Evolutionary conservation across 2,888 invertebrate genomes (phyloP).

Genomic region (Drepanosiphum platanoidis): DNA sequence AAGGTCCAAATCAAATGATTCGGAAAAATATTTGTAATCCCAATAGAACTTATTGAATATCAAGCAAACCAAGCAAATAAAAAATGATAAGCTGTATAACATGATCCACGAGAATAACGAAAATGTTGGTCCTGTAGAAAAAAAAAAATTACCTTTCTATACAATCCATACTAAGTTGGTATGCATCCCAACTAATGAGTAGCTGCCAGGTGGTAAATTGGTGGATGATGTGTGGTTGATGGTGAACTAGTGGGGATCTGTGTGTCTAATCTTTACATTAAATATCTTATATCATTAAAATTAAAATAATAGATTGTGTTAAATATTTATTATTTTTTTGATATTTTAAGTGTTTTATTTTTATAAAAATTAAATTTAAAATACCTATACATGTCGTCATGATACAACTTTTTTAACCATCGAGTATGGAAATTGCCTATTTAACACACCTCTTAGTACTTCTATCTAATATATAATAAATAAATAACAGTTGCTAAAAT

Average conservation of each 20-base stretch:
- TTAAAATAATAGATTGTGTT: too few relatives aligned
- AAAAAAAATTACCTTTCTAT: neutral
- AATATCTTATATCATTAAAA: too few relatives aligned
- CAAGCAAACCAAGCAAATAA: conserved; percentile 1
- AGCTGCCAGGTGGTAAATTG: too few relatives aligned
- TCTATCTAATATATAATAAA: neutral
- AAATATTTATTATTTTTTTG: too few relatives aligned
- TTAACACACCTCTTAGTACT: neutral
- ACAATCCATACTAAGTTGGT: too few relatives aligned
- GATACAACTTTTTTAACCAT: neutral
- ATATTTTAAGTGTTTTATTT: too few relatives aligned
- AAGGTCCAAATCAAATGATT: neutral
- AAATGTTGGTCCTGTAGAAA: conserved; percentile 22
- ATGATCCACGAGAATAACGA: conserved; percentile 2
- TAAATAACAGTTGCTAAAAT: neutral
- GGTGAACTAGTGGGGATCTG: too few relatives aligned
- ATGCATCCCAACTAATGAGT: too few relatives aligned
- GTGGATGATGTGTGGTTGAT: too few relatives aligned
- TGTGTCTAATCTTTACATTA: too few relatives aligned
- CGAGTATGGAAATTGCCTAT: neutral
- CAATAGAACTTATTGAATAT: conserved; percentile 7
- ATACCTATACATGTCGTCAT: too few relatives aligned
- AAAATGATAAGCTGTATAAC: conserved; percentile 26
- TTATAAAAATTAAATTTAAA: too few relatives aligned
- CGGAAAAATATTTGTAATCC: conserved; percentile 8